A percentile compares a stretch with the other conserved stretches of the same genome.
phyloP scores from a whole-genome alignment of 2,888 invertebrate species.

The Syritta pipiens region DNA sequence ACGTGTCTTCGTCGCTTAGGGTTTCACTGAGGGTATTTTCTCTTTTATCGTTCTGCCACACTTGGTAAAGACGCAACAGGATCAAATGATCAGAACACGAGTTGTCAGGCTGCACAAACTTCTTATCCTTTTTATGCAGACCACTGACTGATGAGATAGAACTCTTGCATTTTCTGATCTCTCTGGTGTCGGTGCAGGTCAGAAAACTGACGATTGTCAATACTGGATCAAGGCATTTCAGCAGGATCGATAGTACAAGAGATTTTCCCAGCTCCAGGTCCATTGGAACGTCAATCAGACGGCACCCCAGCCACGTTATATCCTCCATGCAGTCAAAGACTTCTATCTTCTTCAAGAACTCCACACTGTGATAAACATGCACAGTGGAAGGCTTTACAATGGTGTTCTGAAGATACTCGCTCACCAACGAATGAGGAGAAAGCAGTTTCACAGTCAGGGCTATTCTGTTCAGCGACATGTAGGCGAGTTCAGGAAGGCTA shows the following conservation, averaged over 20 bases:
- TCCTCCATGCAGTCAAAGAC: conserved; percentile 92
- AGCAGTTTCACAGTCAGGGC: conserved; percentile 92
- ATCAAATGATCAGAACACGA: conserved; percentile 94
- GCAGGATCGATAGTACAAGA: conserved; percentile 91
- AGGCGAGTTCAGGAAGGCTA: conserved; percentile 89
- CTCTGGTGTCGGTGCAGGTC: conserved; percentile 86
- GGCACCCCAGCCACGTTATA: conserved; percentile 87
- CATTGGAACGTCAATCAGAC: conserved; percentile 92
- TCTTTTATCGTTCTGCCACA: conserved; percentile 83
- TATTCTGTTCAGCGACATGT: conserved; percentile 89
- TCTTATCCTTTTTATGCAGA: conserved; percentile 67
- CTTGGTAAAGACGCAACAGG: conserved; percentile 88
- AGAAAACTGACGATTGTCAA: conserved; percentile 93
- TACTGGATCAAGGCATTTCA: conserved; percentile 95
- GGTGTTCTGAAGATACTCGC: conserved; percentile 89
- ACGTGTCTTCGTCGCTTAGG: conserved; percentile 81
- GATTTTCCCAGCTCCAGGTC: conserved; percentile 95
- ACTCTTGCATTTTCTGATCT: conserved; percentile 78
- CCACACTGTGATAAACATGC: conserved; percentile 86
- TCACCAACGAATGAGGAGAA: conserved; percentile 86
- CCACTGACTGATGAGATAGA: conserved; percentile 77
- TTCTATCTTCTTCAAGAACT: conserved; percentile 87
- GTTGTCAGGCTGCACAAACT: conserved; percentile 84
- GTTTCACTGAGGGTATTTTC: conserved; percentile 85
- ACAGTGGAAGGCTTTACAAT: conserved; percentile 90